phyloP scores from a whole-genome alignment of 2,113 vertebrate genomes.

The Orthonyx spaldingii region DNA sequence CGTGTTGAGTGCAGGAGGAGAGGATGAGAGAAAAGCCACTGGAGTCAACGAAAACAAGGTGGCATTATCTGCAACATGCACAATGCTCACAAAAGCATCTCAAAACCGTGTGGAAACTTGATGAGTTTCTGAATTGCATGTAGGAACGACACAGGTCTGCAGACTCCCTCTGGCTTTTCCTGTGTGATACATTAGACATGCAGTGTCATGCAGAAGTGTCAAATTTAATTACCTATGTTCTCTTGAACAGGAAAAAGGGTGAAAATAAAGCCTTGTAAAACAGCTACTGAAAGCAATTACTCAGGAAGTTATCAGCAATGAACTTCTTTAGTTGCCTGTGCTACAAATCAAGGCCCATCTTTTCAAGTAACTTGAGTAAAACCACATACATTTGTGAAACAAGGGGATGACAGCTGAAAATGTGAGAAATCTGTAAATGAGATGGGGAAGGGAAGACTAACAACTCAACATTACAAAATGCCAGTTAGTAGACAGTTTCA shows the following conservation, averaged over 20 bases:
- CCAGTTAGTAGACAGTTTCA: neutral
- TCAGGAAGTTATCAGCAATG: neutral
- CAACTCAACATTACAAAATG: fast-evolving
- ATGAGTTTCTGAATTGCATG: neutral
- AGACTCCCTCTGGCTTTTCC: neutral
- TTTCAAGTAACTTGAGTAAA: neutral
- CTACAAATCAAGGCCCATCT: neutral
- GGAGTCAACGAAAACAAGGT: neutral
- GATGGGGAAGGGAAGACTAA: neutral
- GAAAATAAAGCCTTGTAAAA: neutral
- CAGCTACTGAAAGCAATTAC: neutral
- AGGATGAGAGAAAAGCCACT: neutral
- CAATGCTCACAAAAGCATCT: neutral
- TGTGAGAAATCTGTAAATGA: neutral
- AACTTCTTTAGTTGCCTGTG: neutral
- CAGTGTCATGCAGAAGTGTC: neutral
- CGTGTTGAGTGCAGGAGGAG: neutral
- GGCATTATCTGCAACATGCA: too few relatives aligned
- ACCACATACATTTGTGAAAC: neutral
- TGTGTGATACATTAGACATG: neutral
- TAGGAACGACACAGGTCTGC: neutral
- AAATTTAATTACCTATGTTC: neutral
- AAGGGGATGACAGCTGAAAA: neutral
- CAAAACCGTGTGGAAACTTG: neutral
- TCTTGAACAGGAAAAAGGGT: neutral